Percentiles rank a stretch among this genome's conserved stretches.
Evolutionary conservation across 2,113 vertebrate genomes (phyloP).

Genomic region (Guaruba guarouba): DNA sequence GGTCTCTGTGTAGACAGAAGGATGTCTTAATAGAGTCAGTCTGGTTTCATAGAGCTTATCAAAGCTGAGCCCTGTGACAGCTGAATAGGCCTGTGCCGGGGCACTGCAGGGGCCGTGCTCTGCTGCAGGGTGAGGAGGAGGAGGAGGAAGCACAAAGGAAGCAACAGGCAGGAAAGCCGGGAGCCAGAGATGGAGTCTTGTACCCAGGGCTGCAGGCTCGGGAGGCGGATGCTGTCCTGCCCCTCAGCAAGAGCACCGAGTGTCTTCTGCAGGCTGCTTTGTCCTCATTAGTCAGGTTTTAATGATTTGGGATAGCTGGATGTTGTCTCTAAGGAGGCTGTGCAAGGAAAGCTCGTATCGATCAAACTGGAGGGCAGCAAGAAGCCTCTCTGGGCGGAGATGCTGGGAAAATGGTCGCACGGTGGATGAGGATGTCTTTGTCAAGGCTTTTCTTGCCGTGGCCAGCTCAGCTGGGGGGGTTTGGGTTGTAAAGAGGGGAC

Average conservation of each 20-base stretch:
- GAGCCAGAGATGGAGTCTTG: background rate
- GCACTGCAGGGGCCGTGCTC: background rate
- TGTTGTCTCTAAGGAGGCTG: conserved; percentile 31
- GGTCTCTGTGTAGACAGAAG: conserved; percentile 65
- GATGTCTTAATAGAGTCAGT: conserved; percentile 69
- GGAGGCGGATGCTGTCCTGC: conserved; percentile 8
- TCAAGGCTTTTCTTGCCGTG: background rate
- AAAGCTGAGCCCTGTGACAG: conserved; percentile 64
- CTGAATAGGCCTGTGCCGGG: conserved; percentile 40
- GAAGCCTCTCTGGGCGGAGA: background rate
- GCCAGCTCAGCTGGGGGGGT: accelerated
- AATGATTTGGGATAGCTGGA: conserved; percentile 61
- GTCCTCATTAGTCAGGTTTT: conserved; percentile 66
- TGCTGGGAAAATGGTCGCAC: background rate
- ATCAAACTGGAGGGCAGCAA: conserved; percentile 12
- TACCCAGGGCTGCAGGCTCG: background rate
- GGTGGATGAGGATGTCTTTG: background rate
- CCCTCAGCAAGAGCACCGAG: background rate
- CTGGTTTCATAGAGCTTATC: conserved; percentile 62
- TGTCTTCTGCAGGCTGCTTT: conserved; percentile 28
- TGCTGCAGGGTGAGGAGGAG: background rate
- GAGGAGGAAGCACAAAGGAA: background rate
- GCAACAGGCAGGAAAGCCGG: conserved; percentile 47
- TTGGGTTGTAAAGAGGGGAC: background rate
- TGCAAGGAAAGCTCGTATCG: conserved; percentile 43